Evolutionary conservation across 2,113 vertebrate genomes (phyloP), one percentile per base, ranked within the genome.

Genomic region (Oryzias woworae): DNA sequence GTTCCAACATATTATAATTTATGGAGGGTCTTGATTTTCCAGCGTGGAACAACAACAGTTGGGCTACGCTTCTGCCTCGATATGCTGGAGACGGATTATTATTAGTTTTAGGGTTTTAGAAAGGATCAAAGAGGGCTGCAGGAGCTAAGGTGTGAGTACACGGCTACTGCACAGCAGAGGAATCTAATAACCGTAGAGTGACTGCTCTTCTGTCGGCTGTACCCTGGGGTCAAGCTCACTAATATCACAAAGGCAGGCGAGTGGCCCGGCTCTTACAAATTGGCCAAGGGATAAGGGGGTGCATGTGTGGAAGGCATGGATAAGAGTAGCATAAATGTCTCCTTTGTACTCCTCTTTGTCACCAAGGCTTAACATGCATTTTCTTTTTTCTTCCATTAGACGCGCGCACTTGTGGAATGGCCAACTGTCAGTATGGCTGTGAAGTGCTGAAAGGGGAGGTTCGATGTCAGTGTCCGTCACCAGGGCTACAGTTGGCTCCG

Each of bases 341-440:
- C 14, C 45, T 17, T 69, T 54, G 47, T 28, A 53, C 26, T 54
- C 44, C 58, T 58, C 20, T 49, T 50, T 24, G 69, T 66, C 57
- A 60, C 47, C 65, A 55, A 64, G 68, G 62, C 71, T 58, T 85
- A 65, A 81, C 73, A 44, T 77, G 51, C 69, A 53, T 28, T 43
- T 42, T 61, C 46, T 50, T 53, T 83, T 66, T 53, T 55, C 20
- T 60, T 53, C 45, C 69, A 31, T 22, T 82, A 99, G 97, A 92
- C 80, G 91, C 92, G 51, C 91, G 93, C 42, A 92, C 94, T 0
- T 99, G 97, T 74, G 93, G 93, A 2, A 93, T 97, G 96, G 97
- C 97, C 22, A 98, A 98, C 89, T 99, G 97, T 74, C 97, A 99
- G 85, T 98, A 99, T 10, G 97, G 96, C 82, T 98, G 97, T 46